A percentile compares a stretch with the other conserved stretches of the same genome.
phyloP scores from a whole-genome alignment of 2,888 invertebrate genomes.

The Hyalella azteca region DNA sequence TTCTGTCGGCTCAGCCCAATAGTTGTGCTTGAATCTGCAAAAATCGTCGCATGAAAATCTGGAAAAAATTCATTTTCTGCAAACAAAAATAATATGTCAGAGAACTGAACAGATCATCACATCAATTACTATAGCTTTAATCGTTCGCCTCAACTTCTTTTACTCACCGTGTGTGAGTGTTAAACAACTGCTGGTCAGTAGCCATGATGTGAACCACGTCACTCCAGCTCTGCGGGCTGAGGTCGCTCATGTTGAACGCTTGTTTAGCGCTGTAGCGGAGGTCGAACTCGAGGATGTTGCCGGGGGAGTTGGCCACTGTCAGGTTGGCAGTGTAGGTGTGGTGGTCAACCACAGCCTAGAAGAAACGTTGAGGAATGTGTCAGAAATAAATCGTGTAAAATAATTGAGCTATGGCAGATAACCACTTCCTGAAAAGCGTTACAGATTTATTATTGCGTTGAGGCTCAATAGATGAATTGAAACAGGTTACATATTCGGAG shows the following conservation, averaged over 20 bases:
- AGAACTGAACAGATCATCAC: not conserved
- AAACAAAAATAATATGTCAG: not conserved
- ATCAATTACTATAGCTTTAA: not conserved
- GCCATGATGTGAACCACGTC: conserved; percentile 63
- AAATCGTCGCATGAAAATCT: not conserved
- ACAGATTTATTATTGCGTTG: too few relatives aligned
- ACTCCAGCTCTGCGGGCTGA: conserved; percentile 63
- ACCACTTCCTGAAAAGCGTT: too few relatives aligned
- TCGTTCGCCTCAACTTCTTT: not conserved
- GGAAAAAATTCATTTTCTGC: not conserved
- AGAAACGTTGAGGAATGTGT: too few relatives aligned
- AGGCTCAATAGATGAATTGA: too few relatives aligned
- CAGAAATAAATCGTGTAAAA: too few relatives aligned
- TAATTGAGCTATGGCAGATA: too few relatives aligned
- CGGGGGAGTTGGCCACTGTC: conserved; percentile 61
- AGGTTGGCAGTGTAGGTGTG: conserved; percentile 64
- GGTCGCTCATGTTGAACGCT: conserved; percentile 62
- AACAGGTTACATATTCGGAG: too few relatives aligned
- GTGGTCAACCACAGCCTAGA: conserved; percentile 63
- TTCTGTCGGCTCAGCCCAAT: conserved; percentile 25
- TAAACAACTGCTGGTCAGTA: conserved; percentile 59
- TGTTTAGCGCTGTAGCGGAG: conserved; percentile 62
- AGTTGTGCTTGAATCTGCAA: conserved; percentile 43
- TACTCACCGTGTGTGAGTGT: conserved; percentile 26
- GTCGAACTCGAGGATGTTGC: conserved; percentile 60